Evolutionary conservation across 2,888 invertebrate genomes (phyloP).

Genomic region (Shargacucullia verbasci): DNA sequence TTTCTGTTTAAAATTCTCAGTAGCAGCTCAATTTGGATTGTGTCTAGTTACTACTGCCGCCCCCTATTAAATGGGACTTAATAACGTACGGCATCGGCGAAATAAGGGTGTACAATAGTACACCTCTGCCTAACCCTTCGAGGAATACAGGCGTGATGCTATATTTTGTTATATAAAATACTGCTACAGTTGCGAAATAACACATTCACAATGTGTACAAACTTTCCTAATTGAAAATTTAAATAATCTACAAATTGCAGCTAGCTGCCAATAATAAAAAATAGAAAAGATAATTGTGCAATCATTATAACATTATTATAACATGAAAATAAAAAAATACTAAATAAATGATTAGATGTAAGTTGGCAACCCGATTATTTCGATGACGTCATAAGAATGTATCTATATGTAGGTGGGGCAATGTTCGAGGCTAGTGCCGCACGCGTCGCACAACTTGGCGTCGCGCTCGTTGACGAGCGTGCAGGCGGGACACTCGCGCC

Average conservation of each 20-base stretch:
- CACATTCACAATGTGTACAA: constrained; percentile 49
- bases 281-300: constrained; percentile 42
- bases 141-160: too few relatives aligned
- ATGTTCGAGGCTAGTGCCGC: constrained; percentile 91
- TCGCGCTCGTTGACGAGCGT: constrained; percentile 93
- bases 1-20: too few relatives aligned
- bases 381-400: constrained; percentile 53
- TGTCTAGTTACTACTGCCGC: too few relatives aligned
- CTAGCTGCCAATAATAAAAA: constrained; percentile 41
- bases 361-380: constrained; percentile 65
- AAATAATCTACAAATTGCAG: constrained; percentile 41
- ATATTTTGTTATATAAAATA: constrained; percentile 27
- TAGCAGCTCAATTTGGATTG: too few relatives aligned
- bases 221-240: constrained; percentile 24
- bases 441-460: constrained; percentile 91
- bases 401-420: constrained; percentile 93
- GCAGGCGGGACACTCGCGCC: constrained; percentile 92
- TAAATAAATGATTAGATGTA: constrained; percentile 66
- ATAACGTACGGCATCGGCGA: too few relatives aligned
- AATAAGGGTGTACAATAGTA: too few relatives aligned
- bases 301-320: constrained; percentile 39
- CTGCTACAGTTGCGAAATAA: constrained; percentile 21
- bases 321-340: constrained; percentile 49
- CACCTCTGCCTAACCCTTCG: too few relatives aligned
- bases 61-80: too few relatives aligned